These are phyloP conservation scores for Ylistrum balloti DNA, from an alignment of 1,140 invertebrate species.

Conservation along the genomic window DNA sequence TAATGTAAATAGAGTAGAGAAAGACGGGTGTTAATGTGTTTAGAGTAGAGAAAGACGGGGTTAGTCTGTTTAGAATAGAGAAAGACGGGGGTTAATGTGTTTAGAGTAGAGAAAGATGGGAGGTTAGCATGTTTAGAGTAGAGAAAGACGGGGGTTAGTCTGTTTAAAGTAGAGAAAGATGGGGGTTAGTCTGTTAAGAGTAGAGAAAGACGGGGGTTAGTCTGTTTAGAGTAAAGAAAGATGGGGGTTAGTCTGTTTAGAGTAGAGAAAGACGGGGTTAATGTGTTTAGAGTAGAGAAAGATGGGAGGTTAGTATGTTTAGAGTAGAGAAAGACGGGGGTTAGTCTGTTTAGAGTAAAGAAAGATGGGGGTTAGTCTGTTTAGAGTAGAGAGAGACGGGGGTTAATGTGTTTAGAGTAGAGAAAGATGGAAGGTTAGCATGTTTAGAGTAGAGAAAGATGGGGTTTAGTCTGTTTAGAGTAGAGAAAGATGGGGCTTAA, in stretches of 20 bases:
- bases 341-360: not conserved
- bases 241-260: not conserved
- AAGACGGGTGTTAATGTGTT: not conserved
- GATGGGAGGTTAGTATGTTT: not conserved
- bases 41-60: not conserved
- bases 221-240: not conserved
- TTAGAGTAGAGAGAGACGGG: not conserved
- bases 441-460: not conserved
- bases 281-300: not conserved
- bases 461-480: not conserved
- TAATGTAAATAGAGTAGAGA: not conserved
- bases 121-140: not conserved
- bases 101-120: no score
- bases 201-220: not conserved
- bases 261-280: not conserved
- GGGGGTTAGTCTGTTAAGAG: not conserved
- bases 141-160: not conserved
- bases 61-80: not conserved
- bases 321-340: not conserved
- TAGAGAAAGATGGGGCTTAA: no score
- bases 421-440: not conserved
- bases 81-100: no score
- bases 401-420: not conserved
- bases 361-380: not conserved
- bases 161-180: not conserved